These are phyloP conservation scores for Nyctibius bracteatus DNA, from an alignment of 2,113 vertebrate species.

Conservation along the genomic window DNA sequence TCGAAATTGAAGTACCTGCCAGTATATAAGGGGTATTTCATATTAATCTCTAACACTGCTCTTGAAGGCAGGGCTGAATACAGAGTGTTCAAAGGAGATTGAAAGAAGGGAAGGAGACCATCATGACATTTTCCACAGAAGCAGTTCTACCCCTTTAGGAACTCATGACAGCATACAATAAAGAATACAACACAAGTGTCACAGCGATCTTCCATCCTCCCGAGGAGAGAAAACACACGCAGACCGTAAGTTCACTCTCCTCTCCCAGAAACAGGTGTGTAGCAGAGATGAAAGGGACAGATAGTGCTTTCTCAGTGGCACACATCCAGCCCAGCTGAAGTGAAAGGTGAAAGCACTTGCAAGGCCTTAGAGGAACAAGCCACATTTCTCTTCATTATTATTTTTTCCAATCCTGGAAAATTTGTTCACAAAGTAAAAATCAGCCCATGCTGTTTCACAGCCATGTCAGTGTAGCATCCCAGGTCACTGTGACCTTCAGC, in stretches of 20 bases:
- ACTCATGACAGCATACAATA: rapidly evolving
- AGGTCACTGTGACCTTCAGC: slow-evolving; percentile 4
- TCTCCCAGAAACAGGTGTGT: neutral
- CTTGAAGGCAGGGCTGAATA: neutral
- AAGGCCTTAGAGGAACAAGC: neutral
- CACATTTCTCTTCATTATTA: neutral
- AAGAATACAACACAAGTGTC: neutral
- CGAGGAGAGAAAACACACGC: rapidly evolving
- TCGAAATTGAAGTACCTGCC: neutral
- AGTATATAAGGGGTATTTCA: neutral
- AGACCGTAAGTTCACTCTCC: neutral
- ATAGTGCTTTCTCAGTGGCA: neutral
- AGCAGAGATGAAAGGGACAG: neutral
- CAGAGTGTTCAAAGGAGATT: neutral
- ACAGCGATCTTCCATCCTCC: neutral
- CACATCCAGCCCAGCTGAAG: neutral
- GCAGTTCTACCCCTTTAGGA: neutral
- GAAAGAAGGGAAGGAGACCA: neutral
- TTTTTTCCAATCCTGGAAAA: neutral
- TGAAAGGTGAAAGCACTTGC: neutral
- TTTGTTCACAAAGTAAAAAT: neutral
- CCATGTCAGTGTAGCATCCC: neutral
- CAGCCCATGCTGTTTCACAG: neutral
- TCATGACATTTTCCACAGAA: neutral
- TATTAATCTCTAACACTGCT: neutral